Percentiles rank a stretch among this genome's conserved stretches.
Conservation (phyloP, 2,113 vertebrate genomes). For the Gorsachius goisagi region DNA sequence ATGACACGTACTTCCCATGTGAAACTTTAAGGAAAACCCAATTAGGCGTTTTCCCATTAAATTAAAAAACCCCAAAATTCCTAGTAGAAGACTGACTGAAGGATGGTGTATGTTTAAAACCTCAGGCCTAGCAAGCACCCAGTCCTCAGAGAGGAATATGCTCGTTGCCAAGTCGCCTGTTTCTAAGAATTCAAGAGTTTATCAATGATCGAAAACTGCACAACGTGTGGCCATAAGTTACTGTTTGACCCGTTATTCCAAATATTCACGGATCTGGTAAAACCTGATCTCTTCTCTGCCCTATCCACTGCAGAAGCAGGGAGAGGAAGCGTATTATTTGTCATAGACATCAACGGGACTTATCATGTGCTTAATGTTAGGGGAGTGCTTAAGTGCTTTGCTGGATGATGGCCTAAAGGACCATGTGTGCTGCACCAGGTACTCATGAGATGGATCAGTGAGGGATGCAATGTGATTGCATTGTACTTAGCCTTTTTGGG, state of each 20-base stretch:
- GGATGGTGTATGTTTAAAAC: neutral
- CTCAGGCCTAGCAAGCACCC: neutral
- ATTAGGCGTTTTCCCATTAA: neutral
- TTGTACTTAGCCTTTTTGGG: neutral
- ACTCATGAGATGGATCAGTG: neutral
- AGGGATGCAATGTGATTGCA: neutral
- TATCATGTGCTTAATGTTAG: neutral
- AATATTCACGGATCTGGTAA: neutral
- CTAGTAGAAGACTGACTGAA: neutral
- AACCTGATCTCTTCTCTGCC: neutral
- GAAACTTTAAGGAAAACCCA: neutral
- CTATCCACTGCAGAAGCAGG: neutral
- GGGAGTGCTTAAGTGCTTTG: neutral
- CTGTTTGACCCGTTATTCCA: neutral
- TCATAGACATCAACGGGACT: neutral
- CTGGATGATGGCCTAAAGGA: neutral
- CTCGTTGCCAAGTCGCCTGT: neutral
- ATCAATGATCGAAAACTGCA: neutral
- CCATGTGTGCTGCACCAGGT: neutral
- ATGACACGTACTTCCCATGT: neutral
- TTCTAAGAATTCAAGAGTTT: neutral
- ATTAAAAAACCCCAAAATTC: neutral
- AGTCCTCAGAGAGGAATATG: neutral
- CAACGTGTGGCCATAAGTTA: neutral
- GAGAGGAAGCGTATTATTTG: neutral